These are phyloP conservation scores for Bergia puertoricense DNA, from an alignment of 92 coral and sea anemone species.

Conservation along the genomic window DNA sequence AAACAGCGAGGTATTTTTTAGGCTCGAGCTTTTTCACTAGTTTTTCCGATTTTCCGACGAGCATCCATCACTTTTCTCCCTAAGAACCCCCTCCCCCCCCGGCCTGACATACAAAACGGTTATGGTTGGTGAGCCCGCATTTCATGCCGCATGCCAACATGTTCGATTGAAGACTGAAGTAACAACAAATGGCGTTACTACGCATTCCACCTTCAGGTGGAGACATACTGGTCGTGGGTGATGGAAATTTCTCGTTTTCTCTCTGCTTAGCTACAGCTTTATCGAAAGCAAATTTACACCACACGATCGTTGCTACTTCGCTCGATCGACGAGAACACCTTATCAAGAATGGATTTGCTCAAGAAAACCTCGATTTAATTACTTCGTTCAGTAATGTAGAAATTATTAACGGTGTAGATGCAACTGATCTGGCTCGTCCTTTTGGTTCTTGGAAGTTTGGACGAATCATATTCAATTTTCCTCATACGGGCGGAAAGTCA, in stretches of 20 bases:
- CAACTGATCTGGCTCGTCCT: conserved; percentile 68
- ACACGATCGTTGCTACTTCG: conserved; percentile 76
- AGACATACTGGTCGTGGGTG: conserved; percentile 84
- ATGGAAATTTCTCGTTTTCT: conserved; percentile 95
- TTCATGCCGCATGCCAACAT: too few species aligned
- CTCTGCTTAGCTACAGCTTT: conserved; percentile 68
- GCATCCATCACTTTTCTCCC: too few species aligned
- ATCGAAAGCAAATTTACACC: conserved; percentile 24
- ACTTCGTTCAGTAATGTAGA: conserved; percentile 58
- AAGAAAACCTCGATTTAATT: conserved; percentile 64
- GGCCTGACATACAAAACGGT: too few species aligned
- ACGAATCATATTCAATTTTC: conserved; percentile 90
- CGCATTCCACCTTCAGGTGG: conserved; percentile 57
- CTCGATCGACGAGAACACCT: conserved; percentile 70
- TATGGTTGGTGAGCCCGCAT: too few species aligned
- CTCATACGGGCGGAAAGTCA: conserved; percentile 94
- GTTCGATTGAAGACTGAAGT: too few species aligned
- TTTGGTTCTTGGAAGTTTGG: conserved; percentile 68
- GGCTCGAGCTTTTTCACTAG: too few species aligned
- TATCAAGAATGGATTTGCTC: conserved; percentile 63
- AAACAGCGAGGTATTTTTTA: too few species aligned
- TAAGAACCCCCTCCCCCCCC: too few species aligned
- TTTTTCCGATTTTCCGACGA: too few species aligned
- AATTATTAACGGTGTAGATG: conserved; percentile 84
- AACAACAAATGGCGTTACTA: conserved; percentile 64